Conservation (phyloP, 2,888 invertebrate genomes). For the Aproaerema taeniolella region DNA sequence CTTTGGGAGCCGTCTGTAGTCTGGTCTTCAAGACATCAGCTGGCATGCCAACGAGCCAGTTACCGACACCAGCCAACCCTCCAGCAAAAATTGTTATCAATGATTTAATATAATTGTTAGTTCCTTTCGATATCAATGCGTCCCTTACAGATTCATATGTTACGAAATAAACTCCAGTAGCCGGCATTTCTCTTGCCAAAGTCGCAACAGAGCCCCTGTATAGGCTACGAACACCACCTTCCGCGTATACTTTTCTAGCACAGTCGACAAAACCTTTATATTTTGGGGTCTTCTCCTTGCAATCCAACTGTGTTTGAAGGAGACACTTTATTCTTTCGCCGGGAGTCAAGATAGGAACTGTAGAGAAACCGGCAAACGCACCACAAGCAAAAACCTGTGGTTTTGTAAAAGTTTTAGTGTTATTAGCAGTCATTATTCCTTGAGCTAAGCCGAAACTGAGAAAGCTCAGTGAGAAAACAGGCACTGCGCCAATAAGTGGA, state of each 20-base stretch:
- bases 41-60: constrained; percentile 98
- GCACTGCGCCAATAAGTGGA: constrained; percentile 97
- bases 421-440: constrained; percentile 75
- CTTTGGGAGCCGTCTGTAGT: constrained; percentile 98
- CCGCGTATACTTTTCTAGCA: constrained; percentile 90
- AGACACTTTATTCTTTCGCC: constrained; percentile 99
- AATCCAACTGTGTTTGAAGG: constrained; percentile 93
- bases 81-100: constrained; percentile 93
- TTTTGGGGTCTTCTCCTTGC: constrained; percentile 80
- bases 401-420: constrained; percentile 82
- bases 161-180: constrained; percentile 98
- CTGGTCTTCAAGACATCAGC: constrained; percentile 98
- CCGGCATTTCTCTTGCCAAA: constrained; percentile 90
- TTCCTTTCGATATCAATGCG: constrained; percentile 81
- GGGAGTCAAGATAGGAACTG: constrained; percentile 98
- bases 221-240: constrained; percentile 95
- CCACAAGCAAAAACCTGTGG: constrained; percentile 94
- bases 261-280: constrained; percentile 96
- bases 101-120: constrained; percentile 81
- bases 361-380: constrained; percentile 98
- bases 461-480: constrained; percentile 99
- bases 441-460: constrained; percentile 98
- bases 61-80: constrained; percentile 96
- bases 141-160: constrained; percentile 96
- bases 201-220: constrained; percentile 87